Conservation (phyloP, 2,888 invertebrate genomes). For the Drymonia ruficornis region DNA sequence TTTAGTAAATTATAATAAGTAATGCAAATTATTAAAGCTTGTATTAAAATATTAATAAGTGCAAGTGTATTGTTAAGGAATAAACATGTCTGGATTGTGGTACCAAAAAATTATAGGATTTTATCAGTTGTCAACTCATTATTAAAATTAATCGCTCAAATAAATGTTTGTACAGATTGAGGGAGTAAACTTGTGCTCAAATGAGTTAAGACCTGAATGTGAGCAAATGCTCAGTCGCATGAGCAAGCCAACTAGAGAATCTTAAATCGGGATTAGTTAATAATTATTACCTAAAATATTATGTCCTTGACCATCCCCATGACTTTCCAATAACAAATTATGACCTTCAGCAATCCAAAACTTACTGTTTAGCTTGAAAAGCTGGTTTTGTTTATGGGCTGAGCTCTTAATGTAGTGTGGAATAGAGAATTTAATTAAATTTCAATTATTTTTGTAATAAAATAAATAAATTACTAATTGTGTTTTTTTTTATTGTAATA, state of each 20-base stretch:
- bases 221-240: not conserved
- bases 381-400: slow-evolving; percentile 71
- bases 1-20: slow-evolving; percentile 22
- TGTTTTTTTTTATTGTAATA: slow-evolving; percentile 37
- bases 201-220: not conserved
- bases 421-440: slow-evolving; percentile 68
- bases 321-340: slow-evolving; percentile 4
- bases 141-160: no score
- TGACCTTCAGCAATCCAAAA: slow-evolving; percentile 14
- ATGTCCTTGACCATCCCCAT: slow-evolving; percentile 16
- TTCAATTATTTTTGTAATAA: slow-evolving; percentile 82
- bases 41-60: slow-evolving; percentile 22
- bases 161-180: no score
- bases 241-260: not conserved
- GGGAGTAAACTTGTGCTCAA: not conserved
- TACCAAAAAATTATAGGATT: slow-evolving; percentile 23
- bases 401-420: slow-evolving; percentile 65
- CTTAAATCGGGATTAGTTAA: not conserved
- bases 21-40: slow-evolving; percentile 21
- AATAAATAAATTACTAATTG: slow-evolving; percentile 40
- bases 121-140: no score
- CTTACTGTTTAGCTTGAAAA: slow-evolving; percentile 63
- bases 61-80: slow-evolving; percentile 16
- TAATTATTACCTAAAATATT: no score
- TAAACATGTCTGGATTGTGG: slow-evolving; percentile 31